Evolutionary conservation across 1,140 invertebrate genomes (phyloP), one percentile per base, ranked within the genome.

Genomic region (Oscheius sp.): DNA sequence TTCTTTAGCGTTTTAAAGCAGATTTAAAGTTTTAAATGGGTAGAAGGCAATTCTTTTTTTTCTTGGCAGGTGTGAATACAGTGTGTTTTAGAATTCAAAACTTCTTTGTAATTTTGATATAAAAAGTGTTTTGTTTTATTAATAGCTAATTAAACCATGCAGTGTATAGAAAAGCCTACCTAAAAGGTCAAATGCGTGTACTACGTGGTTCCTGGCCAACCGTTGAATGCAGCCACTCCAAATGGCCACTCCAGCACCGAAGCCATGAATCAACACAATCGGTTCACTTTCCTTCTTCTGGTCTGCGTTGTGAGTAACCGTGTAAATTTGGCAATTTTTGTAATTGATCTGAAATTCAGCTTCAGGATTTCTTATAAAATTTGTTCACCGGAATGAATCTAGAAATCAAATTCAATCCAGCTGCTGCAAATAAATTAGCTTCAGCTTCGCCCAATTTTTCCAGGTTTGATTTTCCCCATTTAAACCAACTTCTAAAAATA

Each of bases 101-200:
- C n/a, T n/a, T n/a, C n/a, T n/a, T n/a, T n/a, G n/a, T n/a, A n/a
- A n/a, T n/a, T n/a, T n/a, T n/a, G n/a, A n/a, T n/a, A n/a, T n/a
- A n/a, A n/a, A n/a, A n/a, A n/a, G n/a, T n/a, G n/a, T n/a, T n/a
- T n/a, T n/a, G n/a, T n/a, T n/a, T n/a, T n/a, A 13, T 3, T 29
- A 20, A 3, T n/a, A 4, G 61, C 15, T 13, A 20, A 3, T 3
- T 18, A 3, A 0, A 29, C 18, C 23, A 3, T 28, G n/a, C 18
- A 3, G n/a, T 7, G 32, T 29, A 3, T 2, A 26, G 45, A 71
- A 63, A n/a, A n/a, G n/a, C 78, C 20, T 70, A 81, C 79, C 81
- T 68, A 97, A 86, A 70, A 97, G 84, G 87, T 98, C 95, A 80
- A 98, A 91, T 1, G 94, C 93, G 87, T 97, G 95, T 0, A 97